Percentiles rank a stretch among this genome's conserved stretches.
phyloP scores from a whole-genome alignment of 2,888 invertebrate genomes.

The Cyrtodaria siliqua region DNA sequence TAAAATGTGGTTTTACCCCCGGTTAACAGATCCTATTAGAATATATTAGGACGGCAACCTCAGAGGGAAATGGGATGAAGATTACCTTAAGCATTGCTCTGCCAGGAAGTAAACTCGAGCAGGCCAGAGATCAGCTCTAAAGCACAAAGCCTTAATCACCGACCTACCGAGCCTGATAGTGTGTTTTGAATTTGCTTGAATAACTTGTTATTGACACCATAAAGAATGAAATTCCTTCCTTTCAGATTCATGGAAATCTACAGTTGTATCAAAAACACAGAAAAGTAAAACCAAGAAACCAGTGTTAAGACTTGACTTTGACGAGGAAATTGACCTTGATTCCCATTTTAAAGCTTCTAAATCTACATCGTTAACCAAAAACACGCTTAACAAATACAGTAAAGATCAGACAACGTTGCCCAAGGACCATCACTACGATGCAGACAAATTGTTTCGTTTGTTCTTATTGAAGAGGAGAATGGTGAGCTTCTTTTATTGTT shows the following conservation, averaged over 20 bases:
- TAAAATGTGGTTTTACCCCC: no score
- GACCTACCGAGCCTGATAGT: no score
- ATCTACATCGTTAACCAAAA: constrained; percentile 79
- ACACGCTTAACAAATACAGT: constrained; percentile 81
- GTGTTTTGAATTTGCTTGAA: no score
- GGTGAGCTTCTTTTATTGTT: constrained; percentile 65
- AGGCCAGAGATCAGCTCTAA: no score
- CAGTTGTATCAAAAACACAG: constrained; percentile 37
- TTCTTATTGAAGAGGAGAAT: constrained; percentile 77
- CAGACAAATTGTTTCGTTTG: constrained; percentile 78
- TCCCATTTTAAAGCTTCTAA: constrained; percentile 75
- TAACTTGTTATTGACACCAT: no score
- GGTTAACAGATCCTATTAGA: no score
- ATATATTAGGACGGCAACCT: no score
- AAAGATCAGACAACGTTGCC: constrained; percentile 81
- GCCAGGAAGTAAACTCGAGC: no score
- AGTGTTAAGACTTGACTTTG: constrained; percentile 81
- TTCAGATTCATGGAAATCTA: constrained; percentile 45
- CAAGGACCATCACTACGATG: constrained; percentile 83
- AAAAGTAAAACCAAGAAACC: constrained; percentile 73
- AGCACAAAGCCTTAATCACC: no score
- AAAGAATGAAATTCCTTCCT: no score
- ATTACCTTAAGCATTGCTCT: no score
- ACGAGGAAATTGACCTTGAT: constrained; percentile 79
- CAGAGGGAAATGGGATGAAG: no score